Conservation (phyloP, 2,888 invertebrate species). For the Panzeria rudis region DNA sequence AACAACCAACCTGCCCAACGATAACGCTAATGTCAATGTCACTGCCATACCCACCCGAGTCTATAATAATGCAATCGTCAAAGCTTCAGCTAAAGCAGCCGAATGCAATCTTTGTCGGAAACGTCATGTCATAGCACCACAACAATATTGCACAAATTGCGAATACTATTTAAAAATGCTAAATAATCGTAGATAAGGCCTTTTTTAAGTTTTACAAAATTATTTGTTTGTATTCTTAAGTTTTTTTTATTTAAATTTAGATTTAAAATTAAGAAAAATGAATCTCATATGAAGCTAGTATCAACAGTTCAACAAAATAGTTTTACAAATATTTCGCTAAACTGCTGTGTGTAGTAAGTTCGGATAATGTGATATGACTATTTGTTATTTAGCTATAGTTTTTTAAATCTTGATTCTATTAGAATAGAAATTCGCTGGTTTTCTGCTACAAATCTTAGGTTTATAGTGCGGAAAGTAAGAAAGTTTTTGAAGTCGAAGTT, state of each 20-base stretch:
- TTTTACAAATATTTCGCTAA: conserved; percentile 28
- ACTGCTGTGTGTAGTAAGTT: too few species aligned
- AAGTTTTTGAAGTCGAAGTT: too few species aligned
- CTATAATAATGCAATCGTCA: conserved; percentile 84
- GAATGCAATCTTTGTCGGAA: conserved; percentile 95
- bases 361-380: too few species aligned
- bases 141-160: conserved; percentile 94
- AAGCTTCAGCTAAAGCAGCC: conserved; percentile 85
- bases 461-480: too few species aligned
- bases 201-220: not conserved
- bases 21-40: conserved; percentile 75
- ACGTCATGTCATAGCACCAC: conserved; percentile 90
- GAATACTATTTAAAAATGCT: conserved; percentile 93
- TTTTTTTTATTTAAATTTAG: conserved; percentile 16
- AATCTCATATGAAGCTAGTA: conserved; percentile 72
- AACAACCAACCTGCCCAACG: conserved; percentile 56
- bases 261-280: conserved; percentile 35
- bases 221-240: conserved; percentile 15
- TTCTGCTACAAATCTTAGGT: too few species aligned
- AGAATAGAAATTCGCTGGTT: too few species aligned
- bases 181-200: conserved; percentile 81
- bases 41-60: conserved; percentile 84
- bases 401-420: too few species aligned
- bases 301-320: conserved; percentile 13
- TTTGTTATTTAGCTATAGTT: too few species aligned